These are phyloP conservation scores for Acronicta psi DNA, from an alignment of 2,888 invertebrate species.

Conservation along the genomic window DNA sequence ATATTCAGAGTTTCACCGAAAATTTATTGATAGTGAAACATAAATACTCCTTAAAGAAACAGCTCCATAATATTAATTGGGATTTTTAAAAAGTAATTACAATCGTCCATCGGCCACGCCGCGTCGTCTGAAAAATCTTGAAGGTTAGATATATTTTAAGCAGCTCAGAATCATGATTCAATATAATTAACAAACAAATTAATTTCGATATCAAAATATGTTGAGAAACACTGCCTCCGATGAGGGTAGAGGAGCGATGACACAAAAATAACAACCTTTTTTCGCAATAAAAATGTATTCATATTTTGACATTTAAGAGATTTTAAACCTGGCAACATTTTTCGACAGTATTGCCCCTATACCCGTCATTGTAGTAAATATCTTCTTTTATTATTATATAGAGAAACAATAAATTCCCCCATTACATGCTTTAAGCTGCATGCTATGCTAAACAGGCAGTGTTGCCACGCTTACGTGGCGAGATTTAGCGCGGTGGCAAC, in stretches of 20 bases:
- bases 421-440: constrained; percentile 56
- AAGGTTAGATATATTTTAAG: constrained; percentile 84
- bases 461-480: constrained; percentile 53
- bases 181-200: constrained; percentile 46
- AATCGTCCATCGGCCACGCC: constrained; percentile 77
- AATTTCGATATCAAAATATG: constrained; percentile 30
- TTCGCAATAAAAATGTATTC: not conserved
- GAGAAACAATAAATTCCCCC: constrained; percentile 45
- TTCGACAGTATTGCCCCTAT: not conserved
- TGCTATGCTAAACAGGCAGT: constrained; percentile 53
- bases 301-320: not conserved
- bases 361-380: constrained; percentile 21
- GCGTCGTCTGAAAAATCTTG: constrained; percentile 66
- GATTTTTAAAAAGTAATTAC: constrained; percentile 10
- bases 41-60: not conserved
- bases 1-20: too few relatives aligned
- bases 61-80: not conserved
- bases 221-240: constrained; percentile 42
- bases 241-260: constrained; percentile 22
- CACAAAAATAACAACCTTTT: not conserved
- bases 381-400: constrained; percentile 61
- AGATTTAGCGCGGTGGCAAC: constrained; percentile 39
- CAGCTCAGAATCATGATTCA: constrained; percentile 54
- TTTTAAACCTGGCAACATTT: not conserved
- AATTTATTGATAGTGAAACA: too few relatives aligned